These are phyloP conservation scores for Nyctalus aviator DNA, from an alignment of 2,797 vertebrate genomes.

Conservation along the genomic window DNA sequence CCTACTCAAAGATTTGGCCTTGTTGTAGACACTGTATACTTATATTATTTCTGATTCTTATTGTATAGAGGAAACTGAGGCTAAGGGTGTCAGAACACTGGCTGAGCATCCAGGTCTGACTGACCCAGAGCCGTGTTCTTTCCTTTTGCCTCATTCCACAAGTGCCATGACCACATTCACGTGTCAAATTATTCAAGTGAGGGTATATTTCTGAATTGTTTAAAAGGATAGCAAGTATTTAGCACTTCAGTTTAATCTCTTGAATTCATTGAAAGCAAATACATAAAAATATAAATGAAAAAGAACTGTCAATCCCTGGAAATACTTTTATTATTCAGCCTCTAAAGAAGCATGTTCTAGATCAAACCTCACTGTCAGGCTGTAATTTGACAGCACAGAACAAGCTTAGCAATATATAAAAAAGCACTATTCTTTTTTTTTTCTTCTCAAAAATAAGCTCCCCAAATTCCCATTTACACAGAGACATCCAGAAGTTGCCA, in stretches of 20 bases:
- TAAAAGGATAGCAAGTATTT: slow-evolving; percentile 51
- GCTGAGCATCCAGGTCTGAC: neutral
- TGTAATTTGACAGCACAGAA: slow-evolving; percentile 76
- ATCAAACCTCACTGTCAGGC: slow-evolving; percentile 73
- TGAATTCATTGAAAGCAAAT: slow-evolving; percentile 69
- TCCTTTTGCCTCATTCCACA: neutral
- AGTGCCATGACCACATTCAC: neutral
- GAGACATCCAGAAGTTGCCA: slow-evolving; percentile 71
- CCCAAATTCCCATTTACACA: slow-evolving; percentile 77
- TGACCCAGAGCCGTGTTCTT: neutral
- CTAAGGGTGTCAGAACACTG: neutral
- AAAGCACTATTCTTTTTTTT: slow-evolving; percentile 65
- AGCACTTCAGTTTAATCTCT: slow-evolving; percentile 61
- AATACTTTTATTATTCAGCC: slow-evolving; percentile 67
- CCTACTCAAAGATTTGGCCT: neutral
- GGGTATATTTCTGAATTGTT: slow-evolving; percentile 62
- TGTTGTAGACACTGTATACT: neutral
- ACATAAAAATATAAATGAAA: slow-evolving; percentile 65
- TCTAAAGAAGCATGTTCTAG: slow-evolving; percentile 63
- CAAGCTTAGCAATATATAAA: slow-evolving; percentile 69
- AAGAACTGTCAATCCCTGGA: slow-evolving; percentile 54
- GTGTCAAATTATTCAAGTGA: slow-evolving; percentile 40
- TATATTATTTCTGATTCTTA: neutral
- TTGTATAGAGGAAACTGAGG: neutral
- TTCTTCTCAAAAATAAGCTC: slow-evolving; percentile 36